Conservation (phyloP, 2,113 vertebrate species). For the Daphoenositta chrysoptera region DNA sequence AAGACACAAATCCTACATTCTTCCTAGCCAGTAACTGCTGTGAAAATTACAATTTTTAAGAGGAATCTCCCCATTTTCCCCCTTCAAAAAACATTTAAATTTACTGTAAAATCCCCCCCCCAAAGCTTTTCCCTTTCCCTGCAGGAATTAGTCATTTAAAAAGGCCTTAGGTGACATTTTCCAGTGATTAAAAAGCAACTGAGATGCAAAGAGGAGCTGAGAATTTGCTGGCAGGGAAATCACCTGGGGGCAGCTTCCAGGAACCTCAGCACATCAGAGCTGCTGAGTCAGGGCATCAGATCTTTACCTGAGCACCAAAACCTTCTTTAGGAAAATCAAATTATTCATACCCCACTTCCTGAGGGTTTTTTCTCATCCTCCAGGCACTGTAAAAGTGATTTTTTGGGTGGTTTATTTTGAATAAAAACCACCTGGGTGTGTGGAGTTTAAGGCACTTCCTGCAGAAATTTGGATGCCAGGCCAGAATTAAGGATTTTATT, state of each 20-base stretch:
- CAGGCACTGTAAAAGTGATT: neutral
- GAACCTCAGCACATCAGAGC: conserved; percentile 14
- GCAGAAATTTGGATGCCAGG: too few relatives aligned
- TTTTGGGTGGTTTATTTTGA: neutral
- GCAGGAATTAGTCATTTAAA: conserved; percentile 12
- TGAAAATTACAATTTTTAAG: neutral
- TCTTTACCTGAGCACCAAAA: neutral
- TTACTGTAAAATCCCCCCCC: neutral
- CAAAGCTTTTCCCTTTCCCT: neutral
- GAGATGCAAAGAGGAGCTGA: conserved; percentile 22
- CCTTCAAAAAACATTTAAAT: neutral
- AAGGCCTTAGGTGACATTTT: neutral
- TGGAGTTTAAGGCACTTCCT: neutral
- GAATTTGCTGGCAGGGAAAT: conserved; percentile 8
- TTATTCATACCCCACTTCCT: neutral
- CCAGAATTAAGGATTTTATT: neutral
- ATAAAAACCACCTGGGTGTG: neutral
- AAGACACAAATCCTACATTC: neutral
- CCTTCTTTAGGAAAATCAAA: neutral
- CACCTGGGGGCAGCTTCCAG: conserved; percentile 20
- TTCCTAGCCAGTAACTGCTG: too few relatives aligned
- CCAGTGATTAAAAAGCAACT: neutral
- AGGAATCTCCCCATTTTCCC: neutral
- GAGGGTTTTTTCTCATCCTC: neutral
- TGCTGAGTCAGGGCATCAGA: neutral